These are phyloP conservation scores for Neosalanx taihuensis DNA, from an alignment of 2,797 vertebrate species.

Conservation along the genomic window DNA sequence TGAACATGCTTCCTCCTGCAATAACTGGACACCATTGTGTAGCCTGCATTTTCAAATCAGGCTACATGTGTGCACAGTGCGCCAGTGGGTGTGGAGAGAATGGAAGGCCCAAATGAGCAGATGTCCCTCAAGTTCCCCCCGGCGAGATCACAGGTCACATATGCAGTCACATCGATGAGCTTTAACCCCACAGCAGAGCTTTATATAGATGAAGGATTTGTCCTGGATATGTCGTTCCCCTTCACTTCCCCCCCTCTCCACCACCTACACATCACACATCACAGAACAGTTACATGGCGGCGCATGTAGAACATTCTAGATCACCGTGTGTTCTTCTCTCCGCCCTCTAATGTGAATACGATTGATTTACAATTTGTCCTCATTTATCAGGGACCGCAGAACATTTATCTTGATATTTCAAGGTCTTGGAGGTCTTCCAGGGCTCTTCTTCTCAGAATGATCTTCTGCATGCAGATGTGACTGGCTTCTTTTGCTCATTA, in stretches of 20 bases:
- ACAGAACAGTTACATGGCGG: not conserved
- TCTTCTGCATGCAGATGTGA: slow-evolving; percentile 16
- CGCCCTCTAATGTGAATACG: not conserved
- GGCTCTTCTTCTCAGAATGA: not conserved
- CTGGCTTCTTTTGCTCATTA: slow-evolving; percentile 25
- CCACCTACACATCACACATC: not conserved
- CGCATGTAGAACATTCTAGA: slow-evolving; percentile 5
- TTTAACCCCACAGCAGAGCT: slow-evolving; percentile 23
- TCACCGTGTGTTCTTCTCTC: slow-evolving; percentile 6
- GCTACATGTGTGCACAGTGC: not conserved
- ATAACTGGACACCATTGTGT: not conserved
- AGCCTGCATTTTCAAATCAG: not conserved
- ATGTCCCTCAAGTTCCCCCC: slow-evolving; percentile 18
- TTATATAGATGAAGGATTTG: slow-evolving; percentile 31
- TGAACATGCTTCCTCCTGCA: too few relatives aligned
- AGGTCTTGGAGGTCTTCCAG: not conserved
- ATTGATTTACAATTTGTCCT: slow-evolving; percentile 1
- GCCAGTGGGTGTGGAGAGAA: not conserved
- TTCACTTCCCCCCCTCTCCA: not conserved
- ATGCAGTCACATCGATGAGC: slow-evolving; percentile 39
- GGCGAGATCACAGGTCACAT: slow-evolving; percentile 31
- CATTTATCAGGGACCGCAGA: not conserved
- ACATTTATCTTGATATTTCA: not conserved
- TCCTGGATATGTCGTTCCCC: slow-evolving; percentile 19
- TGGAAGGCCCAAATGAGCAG: slow-evolving; percentile 18